Conservation (phyloP, 2,888 invertebrate species). For the Mimumesa dahlbomi region DNA sequence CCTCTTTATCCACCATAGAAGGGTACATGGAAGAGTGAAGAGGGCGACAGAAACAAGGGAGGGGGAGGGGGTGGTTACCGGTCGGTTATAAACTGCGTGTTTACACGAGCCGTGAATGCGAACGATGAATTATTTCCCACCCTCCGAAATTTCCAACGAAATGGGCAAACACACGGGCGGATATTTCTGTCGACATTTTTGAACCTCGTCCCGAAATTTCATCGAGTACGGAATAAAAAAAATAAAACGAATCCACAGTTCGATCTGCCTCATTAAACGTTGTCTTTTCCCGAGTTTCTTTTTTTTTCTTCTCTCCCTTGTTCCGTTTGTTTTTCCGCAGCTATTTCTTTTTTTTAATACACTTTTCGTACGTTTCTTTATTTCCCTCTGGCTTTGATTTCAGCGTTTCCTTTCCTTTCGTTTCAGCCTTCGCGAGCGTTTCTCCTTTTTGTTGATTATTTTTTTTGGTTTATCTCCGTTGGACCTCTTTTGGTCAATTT, state of each 20-base stretch:
- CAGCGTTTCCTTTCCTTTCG: background rate
- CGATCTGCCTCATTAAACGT: too few species aligned
- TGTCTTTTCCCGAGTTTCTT: too few species aligned
- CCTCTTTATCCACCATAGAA: too few species aligned
- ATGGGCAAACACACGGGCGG: background rate
- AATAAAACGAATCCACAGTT: too few species aligned
- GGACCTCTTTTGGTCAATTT: too few species aligned
- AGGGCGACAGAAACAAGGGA: background rate
- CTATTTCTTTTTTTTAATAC: too few species aligned
- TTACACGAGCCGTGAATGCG: conserved; percentile 23
- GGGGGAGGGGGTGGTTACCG: background rate
- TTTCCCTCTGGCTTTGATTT: too few species aligned
- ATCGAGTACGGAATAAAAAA: background rate
- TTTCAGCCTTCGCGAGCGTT: background rate
- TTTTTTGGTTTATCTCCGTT: background rate
- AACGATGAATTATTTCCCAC: conserved; percentile 19
- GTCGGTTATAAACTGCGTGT: conserved; percentile 36
- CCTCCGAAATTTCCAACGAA: conserved; percentile 4
- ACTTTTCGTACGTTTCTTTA: background rate
- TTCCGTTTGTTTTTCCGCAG: too few species aligned
- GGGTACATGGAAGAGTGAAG: too few species aligned
- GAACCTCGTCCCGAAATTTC: background rate
- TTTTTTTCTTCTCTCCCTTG: too few species aligned
- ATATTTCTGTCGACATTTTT: background rate
- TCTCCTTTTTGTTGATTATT: too few species aligned